Conservation (phyloP, 2,888 invertebrate species). For the Acrobasis suavella region DNA sequence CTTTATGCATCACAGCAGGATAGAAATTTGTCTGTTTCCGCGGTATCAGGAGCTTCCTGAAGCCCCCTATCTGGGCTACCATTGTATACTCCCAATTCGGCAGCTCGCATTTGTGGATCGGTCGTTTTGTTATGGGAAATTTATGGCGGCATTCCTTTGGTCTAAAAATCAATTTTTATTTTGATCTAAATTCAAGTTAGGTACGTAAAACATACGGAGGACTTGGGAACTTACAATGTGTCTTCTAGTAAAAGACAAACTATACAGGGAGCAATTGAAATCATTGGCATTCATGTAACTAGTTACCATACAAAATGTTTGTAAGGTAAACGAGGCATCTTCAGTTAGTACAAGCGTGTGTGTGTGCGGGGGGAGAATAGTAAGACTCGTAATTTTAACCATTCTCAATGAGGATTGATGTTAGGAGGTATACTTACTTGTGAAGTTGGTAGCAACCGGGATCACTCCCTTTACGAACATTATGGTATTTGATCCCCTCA, state of each 20-base stretch:
- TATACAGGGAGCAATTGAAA: too few species aligned
- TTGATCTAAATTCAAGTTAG: too few species aligned
- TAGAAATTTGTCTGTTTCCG: conserved; percentile 74
- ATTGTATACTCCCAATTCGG: conserved; percentile 49
- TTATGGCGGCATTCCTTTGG: conserved; percentile 73
- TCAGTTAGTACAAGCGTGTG: too few species aligned
- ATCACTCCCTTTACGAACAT: conserved; percentile 53
- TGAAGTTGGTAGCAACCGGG: conserved; percentile 73
- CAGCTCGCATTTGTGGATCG: conserved; percentile 71
- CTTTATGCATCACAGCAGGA: conserved; percentile 82
- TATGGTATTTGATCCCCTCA: conserved; percentile 63
- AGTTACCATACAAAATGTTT: too few species aligned
- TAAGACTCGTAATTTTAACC: too few species aligned
- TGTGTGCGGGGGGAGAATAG: too few species aligned
- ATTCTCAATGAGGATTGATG: too few species aligned
- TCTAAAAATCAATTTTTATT: conserved; percentile 39
- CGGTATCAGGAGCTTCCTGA: conserved; percentile 76
- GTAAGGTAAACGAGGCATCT: too few species aligned
- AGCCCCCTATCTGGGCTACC: conserved; percentile 65
- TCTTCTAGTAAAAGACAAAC: too few species aligned
- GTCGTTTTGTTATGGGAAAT: conserved; percentile 63
- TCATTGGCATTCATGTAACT: too few species aligned
- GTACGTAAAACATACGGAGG: too few species aligned
- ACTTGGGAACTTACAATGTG: too few species aligned
- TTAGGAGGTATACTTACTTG: conserved; percentile 44